Evolutionary conservation across 2,888 invertebrate genomes (phyloP), one percentile per base, ranked within the genome.

Genomic region (Drosophila phalerata): DNA sequence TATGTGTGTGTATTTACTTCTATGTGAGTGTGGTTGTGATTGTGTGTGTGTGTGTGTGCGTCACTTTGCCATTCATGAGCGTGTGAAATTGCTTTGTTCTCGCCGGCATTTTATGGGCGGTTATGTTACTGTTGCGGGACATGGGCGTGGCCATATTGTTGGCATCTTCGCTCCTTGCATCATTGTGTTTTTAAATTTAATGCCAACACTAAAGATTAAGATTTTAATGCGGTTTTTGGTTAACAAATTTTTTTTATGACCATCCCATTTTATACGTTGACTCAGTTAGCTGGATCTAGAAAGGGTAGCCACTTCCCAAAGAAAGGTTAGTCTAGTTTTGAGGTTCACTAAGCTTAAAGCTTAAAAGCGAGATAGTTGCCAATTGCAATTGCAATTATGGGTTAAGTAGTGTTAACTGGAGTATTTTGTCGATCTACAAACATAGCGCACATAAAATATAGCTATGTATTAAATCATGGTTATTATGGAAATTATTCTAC

Each of bases 171-270:
- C 51, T 25, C 34, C 43, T 45, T 51, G 28, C 30, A 47, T 52
- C 58, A 62, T 49, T 69, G 47, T 60, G 30, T 40, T 73, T 68
- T 70, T 68, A 72, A 72, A 86, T 89, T 85, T 88, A 83, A 88
- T 85, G 86, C 65, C 73, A 77, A 83, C 85, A 86, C 76, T 89
- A 75, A 88, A 85, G 85, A 89, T 89, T 88, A 83, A 79, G 87
- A 89, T 83, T 89, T 85, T 80, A 86, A 77, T 83, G 75, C 63
- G 60, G 6, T 55, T 56, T 69, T 76, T 64, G 75, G 61, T 57
- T 76, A 88, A 73, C 75, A 85, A 89, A 89, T 88, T 89, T 73
- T 62, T 52, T 65, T 22, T 22, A 63, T 56, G 47, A 49, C 43
- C 25, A 40, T 13, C n/a, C 32, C 22, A 55, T 8, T 37, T 13